Base-by-base conservation (phyloP, 2,797 vertebrate genomes). In the Intellagama lesueurii region DNA sequence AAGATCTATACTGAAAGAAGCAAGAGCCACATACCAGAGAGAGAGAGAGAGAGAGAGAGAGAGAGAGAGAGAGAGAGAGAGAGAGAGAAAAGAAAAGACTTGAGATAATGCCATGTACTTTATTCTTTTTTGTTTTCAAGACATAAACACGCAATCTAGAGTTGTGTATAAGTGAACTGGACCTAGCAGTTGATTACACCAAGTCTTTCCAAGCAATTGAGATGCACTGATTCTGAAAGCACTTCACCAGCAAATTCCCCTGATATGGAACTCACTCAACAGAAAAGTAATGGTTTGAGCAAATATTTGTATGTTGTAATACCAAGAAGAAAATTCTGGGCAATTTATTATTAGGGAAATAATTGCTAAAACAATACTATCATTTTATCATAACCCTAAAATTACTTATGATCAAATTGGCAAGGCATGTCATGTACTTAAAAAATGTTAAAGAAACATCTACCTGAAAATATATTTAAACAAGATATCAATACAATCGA, bases 231-330 rank as follows among this genome's bases (percentile, higher is more conserved):
- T 90, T 92, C 88, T 28, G 52, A 88, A 82, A 76, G 83, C 68
- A 35, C 81, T 87, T 78, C 85, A 93, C 83, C 75, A 92, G 86
- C 80, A 91, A 91, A 95, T 94, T 93, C 93, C 94, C 91, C 84
- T 87, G 92, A 83, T 35, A 88, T 3, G 0, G 30, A 81, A 77
- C 75, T 85, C 81, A 64, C 66, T 94, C 86, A 91, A 75, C 89
- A 91, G 73, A 93, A 69, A 70, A 94, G 81, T 89, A 94, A 96
- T 94, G 91, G 90, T 94, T 95, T 94, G 35, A 94, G 89, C 92
- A 95, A 94, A 95, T 88, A 91, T 90, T 94, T 91, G 86, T 91
- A 90, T 52, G 56, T 93, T 94, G 87, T 82, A 92, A 91, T 81
- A 87, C 30, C 81, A 90, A 77, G 83, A 90, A 68, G 85, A 94